Evolutionary conservation across 2,113 vertebrate species (phyloP), one percentile per base, ranked within the genome.

Genomic region (Phalacrocorax pelagicus): DNA sequence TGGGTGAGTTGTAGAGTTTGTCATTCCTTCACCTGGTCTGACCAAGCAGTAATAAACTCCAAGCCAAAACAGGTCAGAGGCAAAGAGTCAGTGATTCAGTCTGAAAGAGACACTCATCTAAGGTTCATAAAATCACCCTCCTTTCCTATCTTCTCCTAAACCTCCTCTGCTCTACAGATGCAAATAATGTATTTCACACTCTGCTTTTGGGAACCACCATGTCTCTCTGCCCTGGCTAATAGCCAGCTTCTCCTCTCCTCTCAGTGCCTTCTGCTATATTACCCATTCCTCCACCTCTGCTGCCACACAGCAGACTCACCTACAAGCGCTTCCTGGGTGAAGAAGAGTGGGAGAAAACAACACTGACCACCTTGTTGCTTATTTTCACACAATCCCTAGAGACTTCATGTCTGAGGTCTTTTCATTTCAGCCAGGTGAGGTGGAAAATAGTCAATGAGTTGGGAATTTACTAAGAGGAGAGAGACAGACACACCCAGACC

Each of bases 391-490:
- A 75, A 14, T 1, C 7, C 80, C 59, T 57, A 22, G 14, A 51
- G 46, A 66, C 6, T 27, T 86, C 7, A 27, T 52, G 13, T 87
- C 67, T 34, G 32, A 83, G n/a, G 7, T 32, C 19, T 83, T 83
- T 70, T 75, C 2, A 12, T 22, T 66, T 0, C 0, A 46, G 34
- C 15, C 26, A 52, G 6, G 2, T 34, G 3, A 40, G 23, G 13
- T 29, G 16, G 20, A 61, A 79, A 93, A 38, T 30, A 1, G 34
- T 26, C 17, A 46, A 30, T 47, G 16, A 66, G 19, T 24, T 71
- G 71, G 26, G 32, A 88, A 79, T 30, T 74, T 74, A 54, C 16
- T 27, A 58, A 21, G 20, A 70, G 26, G 32, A 74, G 17, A 47
- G 15, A 79, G 27, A 38, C 10, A 47, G 19, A 59, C 11, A 9